Conservation (phyloP, 2,888 invertebrate genomes). For the Itoplectis maculator region DNA sequence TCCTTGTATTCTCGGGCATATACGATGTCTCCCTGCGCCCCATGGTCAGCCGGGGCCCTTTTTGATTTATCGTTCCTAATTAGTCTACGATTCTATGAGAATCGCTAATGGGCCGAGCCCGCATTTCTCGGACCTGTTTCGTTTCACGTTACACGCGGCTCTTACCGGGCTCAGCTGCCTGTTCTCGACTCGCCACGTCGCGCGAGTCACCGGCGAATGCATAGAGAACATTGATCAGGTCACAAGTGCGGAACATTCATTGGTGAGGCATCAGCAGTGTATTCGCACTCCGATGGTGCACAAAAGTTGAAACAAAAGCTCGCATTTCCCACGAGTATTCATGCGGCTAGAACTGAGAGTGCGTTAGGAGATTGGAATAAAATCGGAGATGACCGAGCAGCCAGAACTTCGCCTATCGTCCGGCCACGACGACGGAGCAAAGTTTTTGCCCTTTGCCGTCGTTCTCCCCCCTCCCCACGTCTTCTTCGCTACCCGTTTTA, state of each 20-base stretch:
- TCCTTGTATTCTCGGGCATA: conserved; percentile 63
- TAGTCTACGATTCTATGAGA: conserved; percentile 75
- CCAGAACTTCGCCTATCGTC: conserved; percentile 55
- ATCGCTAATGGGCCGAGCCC: conserved; percentile 50
- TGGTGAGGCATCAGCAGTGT: too few species aligned
- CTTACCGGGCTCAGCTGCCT: conserved; percentile 6
- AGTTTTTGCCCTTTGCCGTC: conserved; percentile 54
- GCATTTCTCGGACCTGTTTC: conserved; percentile 62
- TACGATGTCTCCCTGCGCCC: conserved; percentile 46
- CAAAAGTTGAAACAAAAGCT: conserved; percentile 13
- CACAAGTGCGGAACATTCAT: not conserved
- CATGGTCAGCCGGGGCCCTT: conserved; percentile 62
- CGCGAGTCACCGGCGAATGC: conserved; percentile 1
- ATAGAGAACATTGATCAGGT: not conserved
- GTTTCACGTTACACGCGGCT: conserved; percentile 31
- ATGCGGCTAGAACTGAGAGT: not conserved
- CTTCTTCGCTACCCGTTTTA: conserved; percentile 73
- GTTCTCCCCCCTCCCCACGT: conserved; percentile 26
- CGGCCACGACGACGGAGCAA: conserved; percentile 39
- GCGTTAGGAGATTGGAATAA: conserved; percentile 70
- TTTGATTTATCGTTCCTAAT: conserved; percentile 81
- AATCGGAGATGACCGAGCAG: conserved; percentile 67
- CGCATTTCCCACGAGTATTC: conserved; percentile 53
- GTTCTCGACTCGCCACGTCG: not conserved
- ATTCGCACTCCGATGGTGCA: not conserved